phyloP scores from a whole-genome alignment of 2,888 invertebrate genomes.

The Tetranychus piercei region DNA sequence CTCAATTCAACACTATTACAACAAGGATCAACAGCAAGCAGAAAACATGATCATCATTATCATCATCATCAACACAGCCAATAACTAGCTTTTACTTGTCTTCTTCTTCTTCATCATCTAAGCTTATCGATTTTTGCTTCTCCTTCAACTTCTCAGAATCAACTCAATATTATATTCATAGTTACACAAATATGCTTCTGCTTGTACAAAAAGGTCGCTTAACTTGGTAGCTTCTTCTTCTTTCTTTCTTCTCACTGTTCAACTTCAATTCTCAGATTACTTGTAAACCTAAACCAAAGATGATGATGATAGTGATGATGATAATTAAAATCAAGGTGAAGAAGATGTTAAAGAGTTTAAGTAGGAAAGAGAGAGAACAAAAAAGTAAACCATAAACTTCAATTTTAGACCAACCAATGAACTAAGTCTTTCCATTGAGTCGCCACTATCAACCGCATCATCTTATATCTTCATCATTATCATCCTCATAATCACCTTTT shows the following conservation, averaged over 20 bases:
- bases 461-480: neutral
- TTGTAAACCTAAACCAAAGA: neutral
- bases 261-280: neutral
- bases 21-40: neutral
- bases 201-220: neutral
- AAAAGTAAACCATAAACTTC: neutral
- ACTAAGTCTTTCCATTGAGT: neutral
- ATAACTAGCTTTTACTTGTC: neutral
- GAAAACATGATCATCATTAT: neutral
- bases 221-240: neutral
- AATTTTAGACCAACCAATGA: neutral
- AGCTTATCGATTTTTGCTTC: neutral
- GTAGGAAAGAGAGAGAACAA: neutral
- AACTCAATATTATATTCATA: neutral
- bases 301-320: neutral
- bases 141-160: neutral
- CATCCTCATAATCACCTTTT: neutral
- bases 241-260: neutral
- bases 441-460: neutral
- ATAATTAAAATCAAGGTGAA: neutral
- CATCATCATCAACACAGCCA: neutral
- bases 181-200: neutral
- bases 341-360: neutral
- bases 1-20: neutral
- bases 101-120: neutral